A percentile compares a stretch with the other conserved stretches of the same genome.
Evolutionary conservation across 2,797 vertebrate genomes (phyloP).

Genomic region (Syngnathus acus): DNA sequence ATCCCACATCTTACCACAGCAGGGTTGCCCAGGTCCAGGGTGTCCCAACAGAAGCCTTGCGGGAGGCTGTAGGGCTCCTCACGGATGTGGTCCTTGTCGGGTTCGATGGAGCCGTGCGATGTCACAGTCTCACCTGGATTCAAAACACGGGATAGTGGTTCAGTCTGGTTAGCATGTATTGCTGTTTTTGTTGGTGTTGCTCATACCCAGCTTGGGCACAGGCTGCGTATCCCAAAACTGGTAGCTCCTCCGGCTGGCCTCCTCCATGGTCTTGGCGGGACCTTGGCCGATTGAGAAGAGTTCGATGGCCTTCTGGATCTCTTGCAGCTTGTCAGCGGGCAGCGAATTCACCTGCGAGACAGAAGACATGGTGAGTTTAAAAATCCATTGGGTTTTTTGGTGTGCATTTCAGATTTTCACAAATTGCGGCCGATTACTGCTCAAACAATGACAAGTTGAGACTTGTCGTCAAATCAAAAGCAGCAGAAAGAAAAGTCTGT

Average conservation of each 20-base stretch:
- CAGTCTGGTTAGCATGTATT: background rate
- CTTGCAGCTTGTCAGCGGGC: conserved; percentile 63
- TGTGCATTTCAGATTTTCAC: too few relatives aligned
- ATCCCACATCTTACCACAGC: conserved; percentile 77
- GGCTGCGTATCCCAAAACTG: conserved; percentile 99
- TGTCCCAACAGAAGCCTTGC: conserved; percentile 92
- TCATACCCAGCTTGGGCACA: conserved; percentile 89
- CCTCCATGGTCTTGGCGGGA: conserved; percentile 98
- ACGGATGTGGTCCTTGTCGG: conserved; percentile 90
- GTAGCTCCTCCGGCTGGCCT: conserved; percentile 93
- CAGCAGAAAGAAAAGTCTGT: background rate
- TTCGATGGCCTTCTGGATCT: conserved; percentile 96
- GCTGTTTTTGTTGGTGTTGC: background rate
- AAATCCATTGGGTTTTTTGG: too few relatives aligned
- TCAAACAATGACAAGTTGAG: background rate
- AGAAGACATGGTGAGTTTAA: conserved; percentile 1
- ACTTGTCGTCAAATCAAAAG: background rate
- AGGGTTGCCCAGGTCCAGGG: conserved; percentile 85
- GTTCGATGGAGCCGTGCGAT: conserved; percentile 89
- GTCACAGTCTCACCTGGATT: conserved; percentile 88
- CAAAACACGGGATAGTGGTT: background rate
- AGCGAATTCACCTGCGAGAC: conserved; percentile 67
- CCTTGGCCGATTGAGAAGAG: conserved; percentile 94
- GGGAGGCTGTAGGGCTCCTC: conserved; percentile 95
- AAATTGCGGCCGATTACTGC: too few relatives aligned